phyloP scores from a whole-genome alignment of 2,888 invertebrate species.

The Physocephala rufipes region DNA sequence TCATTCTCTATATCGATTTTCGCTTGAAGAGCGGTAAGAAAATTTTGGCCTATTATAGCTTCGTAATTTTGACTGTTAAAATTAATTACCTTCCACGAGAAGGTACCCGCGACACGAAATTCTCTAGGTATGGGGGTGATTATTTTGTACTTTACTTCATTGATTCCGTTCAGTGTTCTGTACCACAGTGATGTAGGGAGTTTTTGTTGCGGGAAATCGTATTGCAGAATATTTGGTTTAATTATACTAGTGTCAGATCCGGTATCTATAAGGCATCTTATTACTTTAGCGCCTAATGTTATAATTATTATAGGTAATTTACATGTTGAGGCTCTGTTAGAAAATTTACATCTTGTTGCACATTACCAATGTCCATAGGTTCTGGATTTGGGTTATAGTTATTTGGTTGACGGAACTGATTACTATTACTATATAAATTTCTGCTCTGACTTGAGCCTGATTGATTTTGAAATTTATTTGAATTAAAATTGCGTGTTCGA shows the following conservation, averaged over 20 bases:
- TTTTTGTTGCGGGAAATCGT: background rate
- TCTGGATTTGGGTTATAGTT: no score
- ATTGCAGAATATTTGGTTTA: slow-evolving; percentile 1
- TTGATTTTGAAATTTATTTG: no score
- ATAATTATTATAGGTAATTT: slow-evolving; percentile 9
- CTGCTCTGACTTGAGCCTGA: no score
- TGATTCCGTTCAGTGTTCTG: slow-evolving; percentile 11
- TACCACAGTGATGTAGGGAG: background rate
- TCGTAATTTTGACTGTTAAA: slow-evolving; percentile 7
- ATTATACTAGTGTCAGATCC: slow-evolving; percentile 6
- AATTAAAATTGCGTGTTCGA: no score
- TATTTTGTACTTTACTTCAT: background rate
- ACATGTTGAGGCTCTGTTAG: slow-evolving; percentile 7
- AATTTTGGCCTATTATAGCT: slow-evolving; percentile 10
- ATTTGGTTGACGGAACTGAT: no score
- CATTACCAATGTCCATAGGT: no score
- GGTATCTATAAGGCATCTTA: background rate
- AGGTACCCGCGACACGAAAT: background rate
- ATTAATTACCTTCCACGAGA: slow-evolving; percentile 8
- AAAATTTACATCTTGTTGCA: slow-evolving; percentile 5
- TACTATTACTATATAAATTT: no score
- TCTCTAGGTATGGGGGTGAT: background rate
- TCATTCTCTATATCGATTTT: slow-evolving; percentile 29
- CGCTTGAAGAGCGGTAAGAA: slow-evolving; percentile 15
- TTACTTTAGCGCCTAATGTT: background rate